Conservation (phyloP, 2,797 vertebrate species). For the Cygnus olor region DNA sequence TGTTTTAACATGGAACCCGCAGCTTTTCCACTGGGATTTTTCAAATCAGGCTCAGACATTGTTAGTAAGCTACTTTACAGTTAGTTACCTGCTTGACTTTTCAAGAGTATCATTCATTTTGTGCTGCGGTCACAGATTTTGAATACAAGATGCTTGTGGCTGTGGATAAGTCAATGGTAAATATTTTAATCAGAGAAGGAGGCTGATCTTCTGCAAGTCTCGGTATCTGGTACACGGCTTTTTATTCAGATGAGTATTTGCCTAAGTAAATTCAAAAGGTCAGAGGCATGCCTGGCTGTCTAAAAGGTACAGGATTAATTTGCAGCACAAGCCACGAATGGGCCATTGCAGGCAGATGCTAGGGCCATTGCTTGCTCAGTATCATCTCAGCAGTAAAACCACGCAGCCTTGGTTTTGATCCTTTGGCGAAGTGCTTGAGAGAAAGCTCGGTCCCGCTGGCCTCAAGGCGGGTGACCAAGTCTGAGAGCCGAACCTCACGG, state of each 20-base stretch:
- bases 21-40: neutral
- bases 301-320: neutral
- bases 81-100: neutral
- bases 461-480: neutral
- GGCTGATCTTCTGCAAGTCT: neutral
- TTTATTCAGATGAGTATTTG: neutral
- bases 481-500: neutral
- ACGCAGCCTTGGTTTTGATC: neutral
- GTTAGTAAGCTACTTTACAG: neutral
- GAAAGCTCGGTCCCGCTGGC: neutral
- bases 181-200: neutral
- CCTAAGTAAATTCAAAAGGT: neutral
- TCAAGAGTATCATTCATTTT: neutral
- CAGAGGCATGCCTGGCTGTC: neutral
- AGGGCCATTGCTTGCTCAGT: neutral
- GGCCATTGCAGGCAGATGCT: neutral
- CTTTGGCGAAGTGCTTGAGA: neutral
- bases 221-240: fast-evolving
- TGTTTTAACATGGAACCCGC: neutral
- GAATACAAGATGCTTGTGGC: neutral
- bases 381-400: neutral
- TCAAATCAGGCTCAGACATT: neutral
- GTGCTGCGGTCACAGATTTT: neutral
- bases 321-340: neutral
- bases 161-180: neutral